A percentile compares a stretch with the other conserved stretches of the same genome.
Conservation (phyloP, 2,888 invertebrate species). For the Lasioglossum marginatum region DNA sequence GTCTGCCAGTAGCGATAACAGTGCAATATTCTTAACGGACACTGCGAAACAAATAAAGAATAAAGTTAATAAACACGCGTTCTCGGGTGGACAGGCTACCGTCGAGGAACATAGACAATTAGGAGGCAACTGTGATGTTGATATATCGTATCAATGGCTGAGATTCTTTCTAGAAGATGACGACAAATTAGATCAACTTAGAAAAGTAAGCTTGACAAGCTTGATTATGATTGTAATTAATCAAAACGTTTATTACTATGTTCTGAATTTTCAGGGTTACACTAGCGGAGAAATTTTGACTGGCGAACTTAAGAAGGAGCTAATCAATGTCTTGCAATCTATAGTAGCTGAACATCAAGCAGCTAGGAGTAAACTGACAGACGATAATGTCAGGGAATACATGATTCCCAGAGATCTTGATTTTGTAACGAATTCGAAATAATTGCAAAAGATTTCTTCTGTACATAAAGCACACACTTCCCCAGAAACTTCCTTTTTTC, state of each 20-base stretch:
- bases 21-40: constrained; percentile 98
- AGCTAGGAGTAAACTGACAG: constrained; percentile 91
- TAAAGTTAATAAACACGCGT: constrained; percentile 98
- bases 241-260: not conserved
- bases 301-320: constrained; percentile 96
- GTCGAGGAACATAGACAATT: constrained; percentile 95
- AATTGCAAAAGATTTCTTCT: constrained; percentile 32
- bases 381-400: constrained; percentile 92
- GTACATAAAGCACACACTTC: constrained; percentile 33
- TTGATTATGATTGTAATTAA: not conserved
- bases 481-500: constrained; percentile 16
- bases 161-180: constrained; percentile 98
- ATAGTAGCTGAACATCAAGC: constrained; percentile 94
- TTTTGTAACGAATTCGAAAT: constrained; percentile 80
- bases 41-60: constrained; percentile 97
- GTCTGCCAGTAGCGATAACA: constrained; percentile 97
- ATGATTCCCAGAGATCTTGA: constrained; percentile 93
- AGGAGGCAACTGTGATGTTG: constrained; percentile 98
- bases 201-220: constrained; percentile 84
- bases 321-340: constrained; percentile 92
- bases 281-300: constrained; percentile 95
- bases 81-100: constrained; percentile 97
- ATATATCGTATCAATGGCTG: constrained; percentile 97
- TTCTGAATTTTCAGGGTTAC: constrained; percentile 87
- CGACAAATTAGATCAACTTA: constrained; percentile 91